These are phyloP conservation scores for Bombus confusus DNA, from an alignment of 1,140 invertebrate species.

Conservation along the genomic window DNA sequence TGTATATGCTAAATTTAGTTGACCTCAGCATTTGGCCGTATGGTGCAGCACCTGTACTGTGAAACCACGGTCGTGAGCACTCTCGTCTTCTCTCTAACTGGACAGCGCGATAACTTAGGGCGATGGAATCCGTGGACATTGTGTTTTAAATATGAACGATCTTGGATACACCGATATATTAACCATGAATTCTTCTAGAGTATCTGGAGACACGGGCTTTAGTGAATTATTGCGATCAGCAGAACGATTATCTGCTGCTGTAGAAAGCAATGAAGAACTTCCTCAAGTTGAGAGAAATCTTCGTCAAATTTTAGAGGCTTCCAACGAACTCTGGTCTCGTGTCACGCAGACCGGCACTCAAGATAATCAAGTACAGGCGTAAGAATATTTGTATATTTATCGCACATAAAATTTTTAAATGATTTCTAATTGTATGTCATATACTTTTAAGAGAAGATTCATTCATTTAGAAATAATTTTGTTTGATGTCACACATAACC, in stretches of 20 bases:
- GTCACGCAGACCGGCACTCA: slow-evolving; percentile 92
- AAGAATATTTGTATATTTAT: slow-evolving; percentile 78
- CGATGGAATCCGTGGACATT: not conserved
- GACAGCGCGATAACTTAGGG: not conserved
- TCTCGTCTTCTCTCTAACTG: too few relatives aligned
- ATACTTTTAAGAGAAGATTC: slow-evolving; percentile 2
- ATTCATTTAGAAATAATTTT: not conserved
- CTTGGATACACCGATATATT: slow-evolving; percentile 41
- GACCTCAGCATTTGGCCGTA: too few relatives aligned
- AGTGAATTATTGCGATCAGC: slow-evolving; percentile 94
- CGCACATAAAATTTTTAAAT: too few relatives aligned
- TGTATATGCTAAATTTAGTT: too few relatives aligned
- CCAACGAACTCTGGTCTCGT: slow-evolving; percentile 93
- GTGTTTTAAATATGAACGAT: slow-evolving; percentile 53
- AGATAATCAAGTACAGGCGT: slow-evolving; percentile 94
- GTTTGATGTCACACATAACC: slow-evolving; percentile 14
- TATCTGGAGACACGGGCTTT: slow-evolving; percentile 86
- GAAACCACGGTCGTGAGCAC: too few relatives aligned
- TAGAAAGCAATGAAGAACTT: slow-evolving; percentile 91
- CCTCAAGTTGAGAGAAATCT: slow-evolving; percentile 95
- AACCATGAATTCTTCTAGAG: slow-evolving; percentile 26
- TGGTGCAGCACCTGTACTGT: too few relatives aligned
- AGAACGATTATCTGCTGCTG: slow-evolving; percentile 93
- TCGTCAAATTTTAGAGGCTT: slow-evolving; percentile 95
- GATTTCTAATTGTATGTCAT: not conserved